These are phyloP conservation scores for Laterallus jamaicensis DNA, from an alignment of 2,113 vertebrate species.

Conservation along the genomic window DNA sequence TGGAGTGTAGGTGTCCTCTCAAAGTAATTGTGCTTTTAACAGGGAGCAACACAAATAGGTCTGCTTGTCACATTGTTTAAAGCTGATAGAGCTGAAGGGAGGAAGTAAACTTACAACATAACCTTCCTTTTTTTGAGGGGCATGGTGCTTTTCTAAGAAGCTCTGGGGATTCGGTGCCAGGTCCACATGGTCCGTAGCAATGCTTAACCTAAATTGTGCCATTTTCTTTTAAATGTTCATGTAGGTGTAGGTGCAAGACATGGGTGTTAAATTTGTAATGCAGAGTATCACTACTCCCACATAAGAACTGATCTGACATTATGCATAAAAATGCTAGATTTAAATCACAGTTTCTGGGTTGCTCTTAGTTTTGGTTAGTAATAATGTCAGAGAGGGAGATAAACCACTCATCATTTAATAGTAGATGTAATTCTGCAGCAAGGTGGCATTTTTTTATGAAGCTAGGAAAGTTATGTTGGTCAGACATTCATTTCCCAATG, in stretches of 20 bases:
- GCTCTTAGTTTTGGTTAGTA: not conserved
- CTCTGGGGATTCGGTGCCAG: not conserved
- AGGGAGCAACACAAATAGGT: not conserved
- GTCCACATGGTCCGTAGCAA: not conserved
- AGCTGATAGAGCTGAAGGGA: conserved; percentile 28
- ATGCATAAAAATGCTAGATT: conserved; percentile 19
- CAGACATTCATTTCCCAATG: not conserved
- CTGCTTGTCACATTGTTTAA: conserved; percentile 1
- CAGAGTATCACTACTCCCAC: conserved; percentile 54
- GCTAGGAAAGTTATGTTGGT: not conserved
- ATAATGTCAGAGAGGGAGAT: not conserved
- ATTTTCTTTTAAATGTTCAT: conserved; percentile 32
- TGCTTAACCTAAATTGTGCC: not conserved
- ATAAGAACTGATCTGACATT: conserved; percentile 37
- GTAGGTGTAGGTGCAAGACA: conserved; percentile 58
- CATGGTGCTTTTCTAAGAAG: conserved; percentile 34
- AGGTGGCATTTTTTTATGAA: not conserved
- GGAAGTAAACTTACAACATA: conserved; percentile 45
- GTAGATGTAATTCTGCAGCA: not conserved
- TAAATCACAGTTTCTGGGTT: conserved; percentile 65
- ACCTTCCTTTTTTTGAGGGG: conserved; percentile 4
- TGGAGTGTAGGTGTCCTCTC: not conserved
- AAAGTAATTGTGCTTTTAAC: not conserved
- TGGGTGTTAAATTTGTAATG: not conserved
- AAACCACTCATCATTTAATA: not conserved